Conservation (phyloP, 2,888 invertebrate genomes). For the Tachystola acroxantha region DNA sequence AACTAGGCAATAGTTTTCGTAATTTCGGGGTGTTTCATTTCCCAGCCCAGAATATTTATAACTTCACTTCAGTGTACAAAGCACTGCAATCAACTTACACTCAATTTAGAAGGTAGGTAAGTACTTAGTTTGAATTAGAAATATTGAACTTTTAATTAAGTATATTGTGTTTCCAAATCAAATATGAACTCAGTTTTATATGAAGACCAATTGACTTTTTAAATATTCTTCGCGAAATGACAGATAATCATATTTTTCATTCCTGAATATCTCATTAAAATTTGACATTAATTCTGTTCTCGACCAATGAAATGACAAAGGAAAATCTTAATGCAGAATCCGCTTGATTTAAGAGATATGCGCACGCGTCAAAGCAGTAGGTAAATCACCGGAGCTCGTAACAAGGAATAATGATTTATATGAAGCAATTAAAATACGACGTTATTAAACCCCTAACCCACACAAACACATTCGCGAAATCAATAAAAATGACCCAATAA, state of each 20-base stretch:
- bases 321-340: conserved; percentile 35
- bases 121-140: too few species aligned
- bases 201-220: too few species aligned
- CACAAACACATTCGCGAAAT: conserved; percentile 18
- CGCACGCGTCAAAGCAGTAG: conserved; percentile 64
- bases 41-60: too few species aligned
- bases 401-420: conserved; percentile 71
- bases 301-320: conserved; percentile 61
- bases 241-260: conserved; percentile 48
- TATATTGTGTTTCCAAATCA: too few species aligned
- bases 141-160: too few species aligned
- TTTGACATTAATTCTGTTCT: conserved; percentile 49
- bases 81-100: too few species aligned
- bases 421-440: conserved; percentile 64
- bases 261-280: conserved; percentile 65
- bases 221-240: conserved; percentile 34
- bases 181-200: too few species aligned
- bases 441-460: conserved; percentile 50
- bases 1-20: too few species aligned
- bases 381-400: conserved; percentile 69
- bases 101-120: too few species aligned
- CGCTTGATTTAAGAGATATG: conserved; percentile 56
- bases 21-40: too few species aligned
- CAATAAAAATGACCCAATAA: conserved; percentile 33
- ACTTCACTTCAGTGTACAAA: too few species aligned